phyloP scores from a whole-genome alignment of 2,888 invertebrate species.

The Plusia festucae region DNA sequence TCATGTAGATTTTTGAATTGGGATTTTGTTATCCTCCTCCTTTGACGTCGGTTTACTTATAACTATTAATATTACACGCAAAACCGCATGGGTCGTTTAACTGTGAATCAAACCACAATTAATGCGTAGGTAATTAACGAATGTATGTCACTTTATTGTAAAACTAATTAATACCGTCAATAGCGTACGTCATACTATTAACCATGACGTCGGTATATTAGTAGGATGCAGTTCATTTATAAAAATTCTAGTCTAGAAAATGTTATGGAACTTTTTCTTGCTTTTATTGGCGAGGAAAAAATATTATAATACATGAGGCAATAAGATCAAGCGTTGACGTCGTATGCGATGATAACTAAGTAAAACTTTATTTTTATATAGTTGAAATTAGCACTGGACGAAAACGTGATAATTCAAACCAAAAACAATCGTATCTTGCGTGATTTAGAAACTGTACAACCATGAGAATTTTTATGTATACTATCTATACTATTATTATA shows the following conservation, averaged over 20 bases:
- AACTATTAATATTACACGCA: background rate
- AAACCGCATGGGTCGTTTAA: background rate
- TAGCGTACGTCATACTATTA: constrained; percentile 24
- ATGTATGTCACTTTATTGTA: constrained; percentile 20
- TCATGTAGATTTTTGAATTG: no score
- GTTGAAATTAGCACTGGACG: no score
- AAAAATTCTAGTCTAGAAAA: background rate
- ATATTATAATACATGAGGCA: background rate
- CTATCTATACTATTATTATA: no score
- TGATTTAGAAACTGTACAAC: no score
- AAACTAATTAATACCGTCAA: constrained; percentile 8
- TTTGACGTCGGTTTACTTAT: no score
- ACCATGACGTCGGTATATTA: constrained; percentile 15
- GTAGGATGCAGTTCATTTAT: constrained; percentile 10
- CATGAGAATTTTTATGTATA: no score
- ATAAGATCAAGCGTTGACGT: background rate
- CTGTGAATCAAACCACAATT: background rate
- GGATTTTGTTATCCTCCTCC: no score
- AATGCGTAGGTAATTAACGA: constrained; percentile 12
- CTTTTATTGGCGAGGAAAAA: background rate
- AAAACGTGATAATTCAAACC: no score
- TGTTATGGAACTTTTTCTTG: background rate
- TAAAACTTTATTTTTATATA: no score
- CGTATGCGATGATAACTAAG: no score
- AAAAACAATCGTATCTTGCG: no score